phyloP scores from a whole-genome alignment of 2,113 vertebrate species.

The Salvelinus sp. region DNA sequence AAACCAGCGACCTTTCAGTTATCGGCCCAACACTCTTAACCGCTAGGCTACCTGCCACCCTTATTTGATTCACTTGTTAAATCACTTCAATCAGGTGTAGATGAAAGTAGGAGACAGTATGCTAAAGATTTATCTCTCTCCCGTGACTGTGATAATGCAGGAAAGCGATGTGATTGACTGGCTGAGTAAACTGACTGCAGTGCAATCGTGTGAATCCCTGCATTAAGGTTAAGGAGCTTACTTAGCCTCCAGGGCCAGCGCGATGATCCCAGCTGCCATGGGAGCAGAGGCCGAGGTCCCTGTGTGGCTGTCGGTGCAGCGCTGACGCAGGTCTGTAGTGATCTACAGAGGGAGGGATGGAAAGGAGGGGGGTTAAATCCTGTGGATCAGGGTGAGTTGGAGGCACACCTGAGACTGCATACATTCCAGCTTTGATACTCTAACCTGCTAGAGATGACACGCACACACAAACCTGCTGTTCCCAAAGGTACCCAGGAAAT shows the following conservation, averaged over 20 bases:
- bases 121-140: too few species aligned
- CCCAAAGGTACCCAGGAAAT: too few species aligned
- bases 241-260: conserved; percentile 97
- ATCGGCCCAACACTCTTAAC: too few species aligned
- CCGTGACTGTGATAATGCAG: neutral
- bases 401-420: conserved; percentile 49
- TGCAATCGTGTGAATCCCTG: neutral
- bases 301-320: conserved; percentile 98
- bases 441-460: conserved; percentile 15
- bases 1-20: too few species aligned
- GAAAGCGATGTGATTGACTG: too few species aligned
- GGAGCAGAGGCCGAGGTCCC: conserved; percentile 97
- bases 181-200: conserved; percentile 3
- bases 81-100: too few species aligned
- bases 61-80: too few species aligned
- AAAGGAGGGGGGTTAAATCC: conserved; percentile 48
- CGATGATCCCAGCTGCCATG: conserved; percentile 98
- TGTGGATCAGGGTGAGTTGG: conserved; percentile 47
- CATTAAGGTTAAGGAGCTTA: conserved; percentile 76
- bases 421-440: conserved; percentile 52
- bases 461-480: conserved; percentile 1
- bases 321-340: conserved; percentile 95
- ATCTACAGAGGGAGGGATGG: conserved; percentile 77
- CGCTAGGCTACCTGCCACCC: too few species aligned
- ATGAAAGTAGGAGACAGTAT: too few species aligned